A percentile compares a stretch with the other conserved stretches of the same genome.
Conservation (phyloP, 2,113 vertebrate species). For the Paramormyrops kingsleyae region DNA sequence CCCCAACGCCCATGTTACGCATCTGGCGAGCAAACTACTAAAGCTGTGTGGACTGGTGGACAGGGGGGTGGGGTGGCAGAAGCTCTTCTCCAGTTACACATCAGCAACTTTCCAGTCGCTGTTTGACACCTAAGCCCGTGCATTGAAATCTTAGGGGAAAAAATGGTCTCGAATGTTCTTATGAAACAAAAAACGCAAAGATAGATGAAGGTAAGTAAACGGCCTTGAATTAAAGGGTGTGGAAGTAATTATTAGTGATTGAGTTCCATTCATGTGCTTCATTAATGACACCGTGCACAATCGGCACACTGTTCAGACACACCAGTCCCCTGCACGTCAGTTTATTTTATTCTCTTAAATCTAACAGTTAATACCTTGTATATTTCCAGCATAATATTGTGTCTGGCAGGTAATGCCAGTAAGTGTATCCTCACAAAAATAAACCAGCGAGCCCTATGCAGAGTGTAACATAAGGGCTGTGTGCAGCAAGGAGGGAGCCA, state of each 20-base stretch:
- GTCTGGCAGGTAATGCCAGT: constrained; percentile 51
- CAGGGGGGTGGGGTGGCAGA: neutral
- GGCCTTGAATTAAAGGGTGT: constrained; percentile 26
- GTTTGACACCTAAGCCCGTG: neutral
- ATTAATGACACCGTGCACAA: constrained; percentile 48
- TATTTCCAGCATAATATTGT: constrained; percentile 62
- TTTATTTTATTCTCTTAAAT: constrained; percentile 60
- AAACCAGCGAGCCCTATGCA: constrained; percentile 40
- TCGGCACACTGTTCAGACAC: constrained; percentile 43
- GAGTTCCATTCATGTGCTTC: constrained; percentile 40
- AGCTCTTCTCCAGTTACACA: neutral
- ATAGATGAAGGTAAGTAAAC: constrained; percentile 19
- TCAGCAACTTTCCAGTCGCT: neutral
- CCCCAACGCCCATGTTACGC: neutral
- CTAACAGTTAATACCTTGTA: constrained; percentile 59
- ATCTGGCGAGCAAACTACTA: neutral
- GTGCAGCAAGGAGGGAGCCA: constrained; percentile 9
- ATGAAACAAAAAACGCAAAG: constrained; percentile 13
- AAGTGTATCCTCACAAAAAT: constrained; percentile 52
- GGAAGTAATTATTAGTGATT: constrained; percentile 52
- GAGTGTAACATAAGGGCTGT: constrained; percentile 44
- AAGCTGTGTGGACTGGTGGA: neutral
- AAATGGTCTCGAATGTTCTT: constrained; percentile 13
- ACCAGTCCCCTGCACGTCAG: constrained; percentile 28
- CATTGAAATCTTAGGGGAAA: neutral